Conservation (phyloP, 2,888 invertebrate genomes). For the Chymomyza amoena region DNA sequence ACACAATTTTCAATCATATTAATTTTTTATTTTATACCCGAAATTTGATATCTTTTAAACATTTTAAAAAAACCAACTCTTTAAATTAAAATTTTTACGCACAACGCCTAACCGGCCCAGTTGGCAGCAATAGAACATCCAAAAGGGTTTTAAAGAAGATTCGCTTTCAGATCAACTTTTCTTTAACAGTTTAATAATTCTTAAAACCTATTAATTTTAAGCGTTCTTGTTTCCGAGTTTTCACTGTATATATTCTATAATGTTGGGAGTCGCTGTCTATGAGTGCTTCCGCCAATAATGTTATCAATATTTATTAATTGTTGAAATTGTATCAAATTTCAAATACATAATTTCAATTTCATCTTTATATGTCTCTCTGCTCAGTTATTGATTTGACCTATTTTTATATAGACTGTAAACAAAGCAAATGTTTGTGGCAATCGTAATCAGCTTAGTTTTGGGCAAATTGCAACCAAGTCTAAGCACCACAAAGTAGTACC, state of each 20-base stretch:
- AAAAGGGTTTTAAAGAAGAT: too few relatives aligned
- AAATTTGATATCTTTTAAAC: too few relatives aligned
- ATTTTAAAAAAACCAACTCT: too few relatives aligned
- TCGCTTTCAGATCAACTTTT: too few relatives aligned
- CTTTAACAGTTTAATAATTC: neutral
- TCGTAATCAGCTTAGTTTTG: conserved; percentile 41
- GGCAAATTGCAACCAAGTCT: conserved; percentile 31
- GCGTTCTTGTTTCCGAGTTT: neutral
- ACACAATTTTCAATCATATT: too few relatives aligned
- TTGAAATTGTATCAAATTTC: conserved; percentile 53
- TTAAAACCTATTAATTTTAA: neutral
- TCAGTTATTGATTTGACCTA: conserved; percentile 52
- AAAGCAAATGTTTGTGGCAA: neutral
- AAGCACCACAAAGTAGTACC: neutral
- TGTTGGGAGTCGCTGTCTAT: neutral
- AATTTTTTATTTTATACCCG: too few relatives aligned
- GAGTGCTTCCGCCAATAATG: neutral
- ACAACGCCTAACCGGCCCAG: too few relatives aligned
- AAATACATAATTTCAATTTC: conserved; percentile 51
- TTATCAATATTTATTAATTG: conserved; percentile 34
- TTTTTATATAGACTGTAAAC: conserved; percentile 16
- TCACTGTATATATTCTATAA: neutral
- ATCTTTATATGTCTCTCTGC: conserved; percentile 36
- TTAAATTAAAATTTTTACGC: too few relatives aligned
- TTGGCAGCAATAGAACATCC: too few relatives aligned